A percentile compares a stretch with the other conserved stretches of the same genome.
These are phyloP conservation scores for Ormyrus thymus DNA, from an alignment of 2,888 invertebrate species.

Conservation along the genomic window DNA sequence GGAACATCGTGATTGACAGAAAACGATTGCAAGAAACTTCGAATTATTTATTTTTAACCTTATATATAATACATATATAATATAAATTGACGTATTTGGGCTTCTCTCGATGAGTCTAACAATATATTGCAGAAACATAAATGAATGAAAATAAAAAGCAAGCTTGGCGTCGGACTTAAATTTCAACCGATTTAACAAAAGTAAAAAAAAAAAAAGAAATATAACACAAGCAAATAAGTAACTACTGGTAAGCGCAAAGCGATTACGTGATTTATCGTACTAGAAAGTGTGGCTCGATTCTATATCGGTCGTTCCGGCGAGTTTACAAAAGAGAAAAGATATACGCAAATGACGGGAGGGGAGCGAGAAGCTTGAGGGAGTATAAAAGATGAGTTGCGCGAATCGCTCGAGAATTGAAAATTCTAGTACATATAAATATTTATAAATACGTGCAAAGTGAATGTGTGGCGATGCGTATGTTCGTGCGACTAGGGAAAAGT, in stretches of 20 bases:
- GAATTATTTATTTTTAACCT: slow-evolving; percentile 46
- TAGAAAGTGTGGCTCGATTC: background rate
- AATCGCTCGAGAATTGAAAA: slow-evolving; percentile 69
- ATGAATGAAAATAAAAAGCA: no score
- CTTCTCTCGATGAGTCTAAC: slow-evolving; percentile 6
- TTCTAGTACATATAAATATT: slow-evolving; percentile 64
- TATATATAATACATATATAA: slow-evolving; percentile 1
- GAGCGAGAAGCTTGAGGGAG: slow-evolving; percentile 4
- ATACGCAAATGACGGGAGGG: background rate
- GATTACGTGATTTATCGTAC: slow-evolving; percentile 9
- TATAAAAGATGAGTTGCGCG: slow-evolving; percentile 52
- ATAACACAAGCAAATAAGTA: slow-evolving; percentile 1
- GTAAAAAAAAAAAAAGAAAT: slow-evolving; percentile 5
- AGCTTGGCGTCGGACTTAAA: no score
- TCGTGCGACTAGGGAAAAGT: slow-evolving; percentile 6
- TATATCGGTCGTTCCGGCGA: background rate
- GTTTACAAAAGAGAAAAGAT: no score
- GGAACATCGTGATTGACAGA: slow-evolving; percentile 53
- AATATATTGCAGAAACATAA: slow-evolving; percentile 10
- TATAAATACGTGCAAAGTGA: slow-evolving; percentile 60
- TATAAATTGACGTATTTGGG: background rate
- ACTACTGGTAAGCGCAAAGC: background rate
- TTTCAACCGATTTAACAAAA: background rate
- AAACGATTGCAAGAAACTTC: slow-evolving; percentile 35
- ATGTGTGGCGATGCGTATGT: slow-evolving; percentile 14